Evolutionary conservation across 2,888 invertebrate species (phyloP).

Genomic region (Monoplex corrugatus): DNA sequence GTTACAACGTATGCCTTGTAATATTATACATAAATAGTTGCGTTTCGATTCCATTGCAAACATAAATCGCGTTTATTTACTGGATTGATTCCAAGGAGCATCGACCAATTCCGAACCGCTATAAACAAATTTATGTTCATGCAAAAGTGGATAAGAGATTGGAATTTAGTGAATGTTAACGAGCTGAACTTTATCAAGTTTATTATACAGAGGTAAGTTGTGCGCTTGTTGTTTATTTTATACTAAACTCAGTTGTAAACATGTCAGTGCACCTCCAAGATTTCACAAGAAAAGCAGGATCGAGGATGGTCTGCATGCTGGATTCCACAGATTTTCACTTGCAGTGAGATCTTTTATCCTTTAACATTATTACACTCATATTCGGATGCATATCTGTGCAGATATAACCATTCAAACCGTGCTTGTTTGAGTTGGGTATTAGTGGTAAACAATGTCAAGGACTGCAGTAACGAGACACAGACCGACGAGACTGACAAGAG

Average conservation of each 20-base stretch:
- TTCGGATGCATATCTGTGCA: background rate
- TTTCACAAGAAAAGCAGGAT: background rate
- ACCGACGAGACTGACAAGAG: too few species aligned
- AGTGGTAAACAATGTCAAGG: too few species aligned
- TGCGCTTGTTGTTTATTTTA: background rate
- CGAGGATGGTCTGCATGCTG: background rate
- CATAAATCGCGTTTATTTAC: conserved; percentile 37
- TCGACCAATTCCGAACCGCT: conserved; percentile 10
- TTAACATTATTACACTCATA: background rate
- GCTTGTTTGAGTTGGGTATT: too few species aligned
- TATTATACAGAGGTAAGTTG: background rate
- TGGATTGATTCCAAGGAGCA: conserved; percentile 45
- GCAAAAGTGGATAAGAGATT: background rate
- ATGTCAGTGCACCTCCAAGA: conserved; percentile 28
- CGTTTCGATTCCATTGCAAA: conserved; percentile 21
- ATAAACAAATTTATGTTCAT: background rate
- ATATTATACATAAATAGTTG: background rate
- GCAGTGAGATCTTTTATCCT: background rate
- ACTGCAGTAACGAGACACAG: too few species aligned
- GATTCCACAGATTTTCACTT: background rate
- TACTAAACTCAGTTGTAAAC: background rate
- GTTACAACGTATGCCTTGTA: background rate
- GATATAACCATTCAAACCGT: background rate
- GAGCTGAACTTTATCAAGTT: background rate
- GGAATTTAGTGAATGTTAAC: background rate